Base-by-base conservation (phyloP, 1,140 invertebrate species). In the Drosophila ogumai region DNA sequence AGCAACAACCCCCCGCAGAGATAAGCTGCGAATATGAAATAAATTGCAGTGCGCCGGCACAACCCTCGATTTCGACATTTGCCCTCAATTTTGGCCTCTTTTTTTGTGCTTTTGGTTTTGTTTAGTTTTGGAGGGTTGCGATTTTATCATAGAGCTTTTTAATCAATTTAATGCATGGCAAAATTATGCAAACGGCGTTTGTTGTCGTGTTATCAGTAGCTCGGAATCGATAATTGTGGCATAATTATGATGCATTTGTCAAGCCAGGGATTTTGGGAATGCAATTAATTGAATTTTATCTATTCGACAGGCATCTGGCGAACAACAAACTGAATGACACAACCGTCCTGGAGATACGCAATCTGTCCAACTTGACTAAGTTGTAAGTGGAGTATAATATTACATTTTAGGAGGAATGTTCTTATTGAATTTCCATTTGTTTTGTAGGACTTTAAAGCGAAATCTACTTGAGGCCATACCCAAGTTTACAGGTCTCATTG, bases 301-400 rank as follows among this genome's bases (percentile, higher is more conserved):
- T 61, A 25, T 28, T 76, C 91, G 25, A 77, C 66, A 91, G 93
- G 36, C 92, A 93, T 79, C 87, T 95, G 68, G 94, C 93, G 63
- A 93, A 93, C 65, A 93, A 94, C 68, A 94, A 94, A 78, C 85
- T 94, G 57, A 94, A 94, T 46, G 94, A 94, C 90, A 94, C 94
- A 63, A 76, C 82, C 4, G 92, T 94, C 34, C 76, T 93, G 50
- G 79, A 85, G 55, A 94, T 94, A 78, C 93, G 92, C 15, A 93
- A 93, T 90, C 88, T 94, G 57, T 78, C 93, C 36, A 79, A 92
- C 71, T 77, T 93, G 52, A 92, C 93, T 22, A 91, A 85, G 60
- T 75, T 92, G 85, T 92, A 79, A 82, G 91, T 64, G 25, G 1
- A 15, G 2, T 2, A 38, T 25, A 10, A 0, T 6, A 13, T 19